A percentile compares a stretch with the other conserved stretches of the same genome.
Evolutionary conservation across 2,888 invertebrate genomes (phyloP).

Genomic region (Epirrhoe tristata): DNA sequence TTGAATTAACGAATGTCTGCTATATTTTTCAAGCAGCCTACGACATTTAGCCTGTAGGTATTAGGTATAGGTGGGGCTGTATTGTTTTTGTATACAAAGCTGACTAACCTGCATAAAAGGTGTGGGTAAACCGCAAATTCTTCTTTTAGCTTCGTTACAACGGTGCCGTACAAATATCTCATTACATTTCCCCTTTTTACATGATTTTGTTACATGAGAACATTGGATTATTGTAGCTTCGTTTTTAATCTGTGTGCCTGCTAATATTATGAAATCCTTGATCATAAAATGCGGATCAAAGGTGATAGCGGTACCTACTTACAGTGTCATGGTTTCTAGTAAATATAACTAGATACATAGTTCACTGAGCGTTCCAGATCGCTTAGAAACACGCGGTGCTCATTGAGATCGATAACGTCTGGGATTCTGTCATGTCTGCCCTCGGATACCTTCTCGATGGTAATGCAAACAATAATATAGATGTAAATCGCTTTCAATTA

Average conservation of each 20-base stretch:
- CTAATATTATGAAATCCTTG: not conserved
- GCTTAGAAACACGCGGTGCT: conserved; percentile 25
- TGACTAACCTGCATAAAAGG: conserved; percentile 6
- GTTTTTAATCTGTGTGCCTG: not conserved
- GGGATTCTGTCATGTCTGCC: conserved; percentile 40
- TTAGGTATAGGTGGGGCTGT: not conserved
- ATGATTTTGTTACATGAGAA: conserved; percentile 4
- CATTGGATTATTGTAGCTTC: no score
- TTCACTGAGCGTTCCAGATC: conserved; percentile 20
- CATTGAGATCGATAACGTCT: conserved; percentile 52
- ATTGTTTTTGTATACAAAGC: not conserved
- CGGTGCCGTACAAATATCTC: conserved; percentile 7
- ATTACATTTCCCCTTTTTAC: conserved; percentile 10
- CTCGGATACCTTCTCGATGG: conserved; percentile 42
- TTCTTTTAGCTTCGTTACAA: conserved; percentile 1
- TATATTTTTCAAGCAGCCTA: no score
- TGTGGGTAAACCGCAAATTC: conserved; percentile 1
- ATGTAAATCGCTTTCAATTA: conserved; percentile 53
- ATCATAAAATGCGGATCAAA: not conserved
- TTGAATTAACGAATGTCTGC: no score
- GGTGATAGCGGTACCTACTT: not conserved
- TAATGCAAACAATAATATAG: conserved; percentile 55
- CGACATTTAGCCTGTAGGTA: no score
- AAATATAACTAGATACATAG: not conserved
- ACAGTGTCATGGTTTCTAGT: no score